Evolutionary conservation across 2,888 invertebrate species (phyloP).

Genomic region (Conops quadrifasciatus): DNA sequence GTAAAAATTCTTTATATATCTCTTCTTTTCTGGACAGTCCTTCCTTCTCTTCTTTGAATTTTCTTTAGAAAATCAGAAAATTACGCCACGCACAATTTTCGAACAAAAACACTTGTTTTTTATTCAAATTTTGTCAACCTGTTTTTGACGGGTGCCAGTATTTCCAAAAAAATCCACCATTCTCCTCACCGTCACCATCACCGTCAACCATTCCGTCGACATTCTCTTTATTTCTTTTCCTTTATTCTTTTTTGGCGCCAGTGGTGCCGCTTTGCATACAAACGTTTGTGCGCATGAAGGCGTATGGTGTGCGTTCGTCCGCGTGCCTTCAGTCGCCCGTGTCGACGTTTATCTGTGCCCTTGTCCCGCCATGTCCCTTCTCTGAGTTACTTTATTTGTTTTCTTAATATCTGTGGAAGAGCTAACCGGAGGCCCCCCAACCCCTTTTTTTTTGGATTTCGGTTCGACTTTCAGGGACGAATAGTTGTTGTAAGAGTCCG

Average conservation of each 20-base stretch:
- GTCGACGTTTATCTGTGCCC: background rate
- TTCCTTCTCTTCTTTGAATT: too few species aligned
- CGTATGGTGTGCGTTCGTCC: background rate
- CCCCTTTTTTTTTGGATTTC: background rate
- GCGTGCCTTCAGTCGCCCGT: background rate
- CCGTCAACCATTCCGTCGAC: background rate
- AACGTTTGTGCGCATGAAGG: constrained; percentile 12
- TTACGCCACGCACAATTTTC: background rate
- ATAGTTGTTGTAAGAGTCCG: background rate
- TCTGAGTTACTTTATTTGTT: constrained; percentile 25
- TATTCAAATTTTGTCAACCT: too few species aligned
- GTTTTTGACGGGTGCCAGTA: too few species aligned
- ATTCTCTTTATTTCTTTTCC: background rate
- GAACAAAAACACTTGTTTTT: background rate
- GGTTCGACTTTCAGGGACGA: constrained; percentile 1
- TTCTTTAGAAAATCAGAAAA: too few species aligned
- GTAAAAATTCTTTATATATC: too few species aligned
- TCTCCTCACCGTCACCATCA: background rate
- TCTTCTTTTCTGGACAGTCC: too few species aligned
- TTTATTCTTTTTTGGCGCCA: background rate
- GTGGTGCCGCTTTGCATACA: constrained; percentile 20
- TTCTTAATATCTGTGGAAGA: constrained; percentile 3
- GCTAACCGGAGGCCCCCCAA: background rate
- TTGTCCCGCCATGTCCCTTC: background rate
- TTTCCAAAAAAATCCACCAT: background rate